Evolutionary conservation across 2,113 vertebrate species (phyloP).

Genomic region (Hystrix cristata): DNA sequence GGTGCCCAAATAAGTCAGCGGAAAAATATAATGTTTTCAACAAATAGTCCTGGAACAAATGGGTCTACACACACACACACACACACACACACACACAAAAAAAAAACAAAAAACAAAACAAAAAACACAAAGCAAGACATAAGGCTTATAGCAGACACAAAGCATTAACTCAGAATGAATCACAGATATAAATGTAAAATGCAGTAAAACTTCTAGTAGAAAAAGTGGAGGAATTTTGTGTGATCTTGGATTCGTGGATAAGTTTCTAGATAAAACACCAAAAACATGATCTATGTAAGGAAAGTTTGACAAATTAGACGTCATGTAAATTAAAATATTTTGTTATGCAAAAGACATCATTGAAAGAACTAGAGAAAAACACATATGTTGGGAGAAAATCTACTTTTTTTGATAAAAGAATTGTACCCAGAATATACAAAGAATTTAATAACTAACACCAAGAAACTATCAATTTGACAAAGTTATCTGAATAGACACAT

Average conservation of each 20-base stretch:
- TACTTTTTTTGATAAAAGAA: background rate
- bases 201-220: background rate
- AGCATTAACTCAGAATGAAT: background rate
- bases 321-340: background rate
- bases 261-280: background rate
- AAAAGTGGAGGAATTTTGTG: background rate
- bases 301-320: background rate
- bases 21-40: background rate
- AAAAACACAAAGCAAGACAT: too few species aligned
- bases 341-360: background rate
- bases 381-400: background rate
- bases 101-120: background rate
- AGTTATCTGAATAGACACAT: background rate
- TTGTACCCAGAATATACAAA: background rate
- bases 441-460: background rate
- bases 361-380: background rate
- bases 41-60: background rate
- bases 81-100: too few species aligned
- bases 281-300: background rate
- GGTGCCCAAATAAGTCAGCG: background rate
- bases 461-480: background rate
- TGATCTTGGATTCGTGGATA: background rate
- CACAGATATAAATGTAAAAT: background rate
- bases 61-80: background rate
- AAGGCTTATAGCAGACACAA: too few species aligned